phyloP scores from a whole-genome alignment of 2,113 vertebrate genomes.

The Diadophis punctatus region DNA sequence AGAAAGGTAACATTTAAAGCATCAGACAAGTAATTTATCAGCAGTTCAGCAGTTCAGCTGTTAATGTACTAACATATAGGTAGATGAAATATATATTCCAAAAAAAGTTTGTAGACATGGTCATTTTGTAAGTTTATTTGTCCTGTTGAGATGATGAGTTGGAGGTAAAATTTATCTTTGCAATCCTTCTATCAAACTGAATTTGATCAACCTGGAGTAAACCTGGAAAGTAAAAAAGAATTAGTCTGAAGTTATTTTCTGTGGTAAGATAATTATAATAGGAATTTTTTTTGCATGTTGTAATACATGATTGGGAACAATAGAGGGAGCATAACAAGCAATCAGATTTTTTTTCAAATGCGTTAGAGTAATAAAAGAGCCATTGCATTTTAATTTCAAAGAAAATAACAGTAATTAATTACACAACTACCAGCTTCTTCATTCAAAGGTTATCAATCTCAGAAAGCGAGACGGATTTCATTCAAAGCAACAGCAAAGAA shows the following conservation, averaged over 20 bases:
- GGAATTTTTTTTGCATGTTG: background rate
- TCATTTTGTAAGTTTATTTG: background rate
- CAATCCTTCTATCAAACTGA: background rate
- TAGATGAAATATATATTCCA: background rate
- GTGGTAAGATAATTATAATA: background rate
- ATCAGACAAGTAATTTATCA: background rate
- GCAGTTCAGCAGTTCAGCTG: no score
- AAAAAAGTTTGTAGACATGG: background rate
- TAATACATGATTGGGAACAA: background rate
- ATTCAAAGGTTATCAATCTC: background rate
- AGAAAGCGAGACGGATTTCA: background rate
- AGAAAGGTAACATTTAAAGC: background rate
- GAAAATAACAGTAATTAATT: background rate
- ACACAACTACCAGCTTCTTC: background rate
- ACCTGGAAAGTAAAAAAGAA: background rate
- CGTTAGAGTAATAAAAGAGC: background rate
- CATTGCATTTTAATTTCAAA: background rate
- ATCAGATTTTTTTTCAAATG: background rate
- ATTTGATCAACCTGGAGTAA: background rate
- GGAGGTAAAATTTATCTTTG: background rate
- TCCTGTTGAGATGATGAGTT: background rate
- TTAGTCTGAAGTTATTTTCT: background rate
- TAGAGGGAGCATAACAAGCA: conserved; percentile 4
- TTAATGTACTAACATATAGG: background rate
- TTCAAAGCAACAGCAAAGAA: background rate